These are phyloP conservation scores for Tetropium fuscum DNA, from an alignment of 2,888 invertebrate genomes.

Conservation along the genomic window DNA sequence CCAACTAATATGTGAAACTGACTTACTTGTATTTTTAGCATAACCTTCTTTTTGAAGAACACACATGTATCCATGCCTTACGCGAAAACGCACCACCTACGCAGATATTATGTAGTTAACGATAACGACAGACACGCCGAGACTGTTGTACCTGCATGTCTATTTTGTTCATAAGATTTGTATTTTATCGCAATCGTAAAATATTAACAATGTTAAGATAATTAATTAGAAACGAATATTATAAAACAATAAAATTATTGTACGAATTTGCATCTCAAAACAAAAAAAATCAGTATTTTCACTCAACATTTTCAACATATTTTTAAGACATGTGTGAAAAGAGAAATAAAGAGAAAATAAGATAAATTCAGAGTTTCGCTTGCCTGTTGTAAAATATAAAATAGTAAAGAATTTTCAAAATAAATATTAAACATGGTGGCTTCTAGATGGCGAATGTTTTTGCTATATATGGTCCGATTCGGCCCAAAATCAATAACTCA, in stretches of 20 bases:
- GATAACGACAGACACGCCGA: not conserved
- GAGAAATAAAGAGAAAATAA: too few species aligned
- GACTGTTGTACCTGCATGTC: constrained; percentile 14
- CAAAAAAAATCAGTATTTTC: not conserved
- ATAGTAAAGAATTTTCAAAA: too few species aligned
- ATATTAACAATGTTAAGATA: constrained; percentile 29
- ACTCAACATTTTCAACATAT: too few species aligned
- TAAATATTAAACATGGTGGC: too few species aligned
- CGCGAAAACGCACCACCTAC: not conserved
- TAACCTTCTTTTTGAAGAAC: constrained; percentile 14
- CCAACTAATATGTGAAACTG: not conserved
- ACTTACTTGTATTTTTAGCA: constrained; percentile 19
- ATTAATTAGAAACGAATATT: constrained; percentile 14
- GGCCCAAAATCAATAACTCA: too few species aligned
- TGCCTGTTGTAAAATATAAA: too few species aligned
- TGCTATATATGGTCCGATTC: too few species aligned
- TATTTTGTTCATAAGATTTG: constrained; percentile 11
- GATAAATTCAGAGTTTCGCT: too few species aligned
- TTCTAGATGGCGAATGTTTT: too few species aligned
- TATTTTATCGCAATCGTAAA: constrained; percentile 29
- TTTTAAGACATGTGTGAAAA: too few species aligned
- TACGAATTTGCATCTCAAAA: not conserved
- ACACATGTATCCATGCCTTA: not conserved
- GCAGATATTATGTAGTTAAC: not conserved
- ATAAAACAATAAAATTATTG: not conserved